Percentiles rank a stretch among this genome's conserved stretches.
Evolutionary conservation across 2,797 vertebrate species (phyloP).

Genomic region (Mus caroli): DNA sequence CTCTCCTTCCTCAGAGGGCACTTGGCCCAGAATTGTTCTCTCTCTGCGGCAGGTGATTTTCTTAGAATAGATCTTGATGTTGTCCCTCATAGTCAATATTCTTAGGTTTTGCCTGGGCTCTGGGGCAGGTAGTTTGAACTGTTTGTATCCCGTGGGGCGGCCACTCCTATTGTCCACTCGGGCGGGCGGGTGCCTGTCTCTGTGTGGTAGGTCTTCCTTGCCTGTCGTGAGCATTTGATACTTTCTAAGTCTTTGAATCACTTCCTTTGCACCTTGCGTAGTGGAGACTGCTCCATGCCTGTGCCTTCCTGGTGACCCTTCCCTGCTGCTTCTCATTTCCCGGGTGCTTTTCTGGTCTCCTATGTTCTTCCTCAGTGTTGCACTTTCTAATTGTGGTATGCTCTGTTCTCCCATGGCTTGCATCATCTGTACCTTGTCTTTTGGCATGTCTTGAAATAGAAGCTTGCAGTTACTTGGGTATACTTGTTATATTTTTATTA

Average conservation of each 20-base stretch:
- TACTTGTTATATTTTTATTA: constrained; percentile 36
- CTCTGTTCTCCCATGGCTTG: background rate
- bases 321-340: constrained; percentile 10
- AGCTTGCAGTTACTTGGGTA: background rate
- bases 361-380: background rate
- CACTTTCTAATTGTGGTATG: background rate
- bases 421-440: background rate
- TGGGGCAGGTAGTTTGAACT: background rate
- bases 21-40: background rate
- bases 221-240: background rate
- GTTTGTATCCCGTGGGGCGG: background rate
- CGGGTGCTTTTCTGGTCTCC: background rate
- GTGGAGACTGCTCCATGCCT: background rate
- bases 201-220: background rate
- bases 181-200: background rate
- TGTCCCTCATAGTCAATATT: background rate
- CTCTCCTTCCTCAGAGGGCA: constrained; percentile 4
- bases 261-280: background rate
- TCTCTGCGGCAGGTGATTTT: background rate
- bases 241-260: background rate
- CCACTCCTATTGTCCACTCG: background rate
- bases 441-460: constrained; percentile 30
- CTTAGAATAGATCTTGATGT: background rate
- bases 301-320: background rate
- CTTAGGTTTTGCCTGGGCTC: background rate